Base-by-base conservation (phyloP, 2,797 vertebrate genomes). In the Pyrrhura leucotis region DNA sequence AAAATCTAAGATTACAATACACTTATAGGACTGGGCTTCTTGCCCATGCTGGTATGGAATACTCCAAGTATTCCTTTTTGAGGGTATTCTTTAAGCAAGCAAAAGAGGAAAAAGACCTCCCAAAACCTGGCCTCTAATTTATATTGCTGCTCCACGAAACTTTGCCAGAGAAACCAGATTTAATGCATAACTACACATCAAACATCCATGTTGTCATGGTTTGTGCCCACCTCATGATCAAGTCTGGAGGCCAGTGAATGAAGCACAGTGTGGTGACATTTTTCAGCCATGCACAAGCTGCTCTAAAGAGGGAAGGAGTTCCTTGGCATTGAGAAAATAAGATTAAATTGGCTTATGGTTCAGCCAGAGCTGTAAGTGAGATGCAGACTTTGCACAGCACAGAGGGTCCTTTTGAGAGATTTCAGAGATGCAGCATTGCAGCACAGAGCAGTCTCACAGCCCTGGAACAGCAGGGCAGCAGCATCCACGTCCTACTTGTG, bases 1-100 rank as follows among this genome's bases (percentile, higher is more conserved):
- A 35, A 88, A 58, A 8, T 1, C 2, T 26, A 31, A 63, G n/a
- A 5, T 26, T 56, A 25, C 3, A 47, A 68, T 18, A 67, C 21
- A 8, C 7, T 35, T 31, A 58, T 29, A 65, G 10, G 7, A 37
- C 16, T 45, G 11, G 2, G 6, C 35, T 6, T 4, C 1, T 4
- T 4, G 28, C 22, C 58, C 10, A n/a, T 20, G 17, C 18, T 39
- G 6, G 11, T 25, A 66, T 15, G 14, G 7, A 42, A 76, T 22
- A 21, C 6, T 14, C 19, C n/a, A 2, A 80, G 4, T 33, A 31
- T 18, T 50, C n/a, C 6, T 58, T 62, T 58, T 39, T 35, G 20
- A 39, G 21, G 14, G 2, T n/a, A 47, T 18, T 75, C 10, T 42
- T 84, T 53, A 40, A 85, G 23, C 5, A 81, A 59, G 14, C 67